Percentiles rank a stretch among this genome's conserved stretches.
Evolutionary conservation across 1,140 invertebrate species (phyloP).

Genomic region (Drosophila repleta): DNA sequence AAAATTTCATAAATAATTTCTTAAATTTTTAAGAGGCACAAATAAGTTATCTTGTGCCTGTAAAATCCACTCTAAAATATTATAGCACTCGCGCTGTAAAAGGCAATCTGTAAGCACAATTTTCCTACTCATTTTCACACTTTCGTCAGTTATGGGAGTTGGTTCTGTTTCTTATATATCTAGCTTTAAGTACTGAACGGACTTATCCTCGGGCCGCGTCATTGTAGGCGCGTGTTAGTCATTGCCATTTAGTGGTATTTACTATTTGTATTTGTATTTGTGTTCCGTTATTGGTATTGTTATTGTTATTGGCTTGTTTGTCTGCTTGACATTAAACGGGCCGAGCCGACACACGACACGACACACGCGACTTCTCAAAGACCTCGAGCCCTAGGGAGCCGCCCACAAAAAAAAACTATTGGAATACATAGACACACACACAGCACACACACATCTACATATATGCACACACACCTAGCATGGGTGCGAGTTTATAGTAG

Average conservation of each 20-base stretch:
- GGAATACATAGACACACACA: neutral
- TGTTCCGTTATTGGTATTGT: slow-evolving; percentile 26
- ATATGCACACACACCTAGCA: slow-evolving; percentile 8
- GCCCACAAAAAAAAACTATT: neutral
- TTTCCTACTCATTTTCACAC: slow-evolving; percentile 25
- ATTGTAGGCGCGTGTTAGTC: slow-evolving; percentile 73
- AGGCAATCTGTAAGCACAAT: neutral
- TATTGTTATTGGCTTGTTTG: slow-evolving; percentile 53
- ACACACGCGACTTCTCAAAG: slow-evolving; percentile 23
- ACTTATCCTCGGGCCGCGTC: neutral
- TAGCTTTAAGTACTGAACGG: no score
- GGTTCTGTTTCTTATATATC: neutral
- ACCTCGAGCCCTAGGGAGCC: slow-evolving; percentile 12
- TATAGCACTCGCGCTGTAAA: neutral
- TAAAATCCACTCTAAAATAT: no score
- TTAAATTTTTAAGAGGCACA: no score
- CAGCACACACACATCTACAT: neutral
- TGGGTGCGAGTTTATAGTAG: slow-evolving; percentile 5
- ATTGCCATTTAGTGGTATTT: slow-evolving; percentile 59
- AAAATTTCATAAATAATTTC: no score
- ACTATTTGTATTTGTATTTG: slow-evolving; percentile 59
- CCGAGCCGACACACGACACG: slow-evolving; percentile 17
- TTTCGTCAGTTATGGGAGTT: neutral
- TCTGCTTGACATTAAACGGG: slow-evolving; percentile 52
- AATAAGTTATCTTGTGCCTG: no score